Evolutionary conservation across 2,888 invertebrate species (phyloP), one percentile per base, ranked within the genome.

Genomic region (Enchytraeus crypticus): DNA sequence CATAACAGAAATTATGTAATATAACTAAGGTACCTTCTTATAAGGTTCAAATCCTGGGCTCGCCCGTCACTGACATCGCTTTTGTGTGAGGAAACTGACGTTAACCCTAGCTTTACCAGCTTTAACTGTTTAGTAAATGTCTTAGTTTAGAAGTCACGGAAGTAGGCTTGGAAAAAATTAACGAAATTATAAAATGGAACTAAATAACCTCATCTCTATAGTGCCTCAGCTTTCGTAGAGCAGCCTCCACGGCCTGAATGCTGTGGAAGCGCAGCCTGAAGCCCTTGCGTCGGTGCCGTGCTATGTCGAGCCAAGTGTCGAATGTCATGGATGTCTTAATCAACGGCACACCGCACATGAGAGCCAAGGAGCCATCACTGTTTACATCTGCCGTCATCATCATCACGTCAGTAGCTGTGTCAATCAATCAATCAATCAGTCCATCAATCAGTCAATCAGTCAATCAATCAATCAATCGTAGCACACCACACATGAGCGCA

Each of bases 251-350:
- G 0, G 87, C 88, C 51, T 87, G 87, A 51, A 86, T 85, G 1
- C 84, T 84, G 78, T 92, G 92, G 74, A 92, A 92, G 79, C 92
- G 92, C 51, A 93, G 80, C 76, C 92, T 93, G 1, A 91, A 84
- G 0, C 91, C 92, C 75, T 89, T 90, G 69, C 64, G 62, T 21
- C 65, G 64, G 43, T 87, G 85, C 0, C 82, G 80, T 2, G 79
- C 75, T 1, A 80, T 74, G 27, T 60, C 23, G 8, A 92, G 78
- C 81, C 92, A 92, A 21, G 84, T 83, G 0, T 85, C 81, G 26
- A 92, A 82, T 1, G 87, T 84, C 38, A 92, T 81, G 78, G 92
- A 88, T 0, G 90, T 90, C 18, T 78, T 81, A 3, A 75, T 83
- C 0, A 51, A 11, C 27, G 91, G 90, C 0, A 91, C 89, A 80